Evolutionary conservation across 2,113 vertebrate species (phyloP), one percentile per base, ranked within the genome.

Genomic region (Phodopus roborovskii): DNA sequence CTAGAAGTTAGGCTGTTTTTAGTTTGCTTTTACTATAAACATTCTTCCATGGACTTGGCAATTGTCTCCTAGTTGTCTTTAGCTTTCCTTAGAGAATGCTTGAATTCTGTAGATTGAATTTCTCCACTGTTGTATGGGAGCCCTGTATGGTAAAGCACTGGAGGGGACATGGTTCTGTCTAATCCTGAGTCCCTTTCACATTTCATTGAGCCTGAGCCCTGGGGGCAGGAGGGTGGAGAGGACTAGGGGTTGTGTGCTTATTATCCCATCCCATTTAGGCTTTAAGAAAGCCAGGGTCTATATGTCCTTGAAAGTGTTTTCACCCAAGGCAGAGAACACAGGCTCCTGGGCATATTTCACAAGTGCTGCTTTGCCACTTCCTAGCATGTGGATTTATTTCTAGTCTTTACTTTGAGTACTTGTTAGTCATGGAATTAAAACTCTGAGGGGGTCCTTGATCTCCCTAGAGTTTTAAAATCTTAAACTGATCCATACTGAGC

Each of bases 81-180:
- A n/a, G 8, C 28, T 62, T 81, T 95, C 56, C 48, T 50, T 92
- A 7, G 9, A 79, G 66, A 82, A 70, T 71, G 81, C n/a, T 79
- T 90, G 42, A 60, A 45, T 95, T 92, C 56, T 85, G 84, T 95
- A 50, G n/a, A 36, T 26, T n/a, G 56, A 53, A 26, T 86, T 60
- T 39, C 84, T 45, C 50, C 83, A 30, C 12, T 87, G 19, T 19
- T 64, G 50, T 15, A 1, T 36, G 19, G 36, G 28, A 70, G 64
- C 84, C 45, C 48, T 53, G 1, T 71, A 9, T 53, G 85, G 48
- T 16, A 70, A 70, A 48, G 15, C 19, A 24, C 33, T 7, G 81
- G 36, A 19, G 48, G 22, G n/a, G 48, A 10, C 13, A 13, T 6
- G 36, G 20, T 73, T 22, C 36, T 56, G 26, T 56, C 3, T 17